Evolutionary conservation across 2,888 invertebrate species (phyloP).

Genomic region (Cecidostiba fungosa): DNA sequence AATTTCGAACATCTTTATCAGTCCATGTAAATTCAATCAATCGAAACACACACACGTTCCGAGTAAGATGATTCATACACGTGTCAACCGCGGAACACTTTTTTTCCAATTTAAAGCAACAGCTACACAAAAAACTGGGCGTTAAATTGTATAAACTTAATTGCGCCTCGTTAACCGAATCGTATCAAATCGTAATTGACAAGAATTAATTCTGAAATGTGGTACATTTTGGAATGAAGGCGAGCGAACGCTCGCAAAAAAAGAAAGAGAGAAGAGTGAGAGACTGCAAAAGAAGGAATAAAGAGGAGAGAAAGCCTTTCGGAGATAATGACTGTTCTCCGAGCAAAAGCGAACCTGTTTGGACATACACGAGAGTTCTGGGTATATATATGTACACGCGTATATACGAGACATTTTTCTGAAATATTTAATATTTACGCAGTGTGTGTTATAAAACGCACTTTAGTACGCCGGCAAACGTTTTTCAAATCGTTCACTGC

Average conservation of each 20-base stretch:
- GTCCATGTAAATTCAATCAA: not conserved
- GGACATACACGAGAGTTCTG: not conserved
- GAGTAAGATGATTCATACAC: not conserved
- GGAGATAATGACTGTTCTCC: slow-evolving; percentile 8
- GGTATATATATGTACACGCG: no score
- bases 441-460: not conserved
- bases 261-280: no score
- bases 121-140: not conserved
- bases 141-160: not conserved
- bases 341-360: slow-evolving; percentile 12
- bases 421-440: slow-evolving; percentile 28
- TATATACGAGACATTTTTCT: not conserved
- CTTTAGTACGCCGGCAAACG: not conserved
- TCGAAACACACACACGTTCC: not conserved
- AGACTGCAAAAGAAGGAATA: slow-evolving; percentile 15
- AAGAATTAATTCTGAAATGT: not conserved
- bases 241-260: not conserved
- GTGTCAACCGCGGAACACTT: not conserved
- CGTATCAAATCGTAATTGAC: not conserved
- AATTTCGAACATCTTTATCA: not conserved
- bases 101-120: slow-evolving; percentile 1
- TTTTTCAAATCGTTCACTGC: not conserved
- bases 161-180: slow-evolving; percentile 5
- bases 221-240: not conserved
- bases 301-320: slow-evolving; percentile 15